Evolutionary conservation across 2,888 invertebrate species (phyloP).

Genomic region (Phalera bucephala): DNA sequence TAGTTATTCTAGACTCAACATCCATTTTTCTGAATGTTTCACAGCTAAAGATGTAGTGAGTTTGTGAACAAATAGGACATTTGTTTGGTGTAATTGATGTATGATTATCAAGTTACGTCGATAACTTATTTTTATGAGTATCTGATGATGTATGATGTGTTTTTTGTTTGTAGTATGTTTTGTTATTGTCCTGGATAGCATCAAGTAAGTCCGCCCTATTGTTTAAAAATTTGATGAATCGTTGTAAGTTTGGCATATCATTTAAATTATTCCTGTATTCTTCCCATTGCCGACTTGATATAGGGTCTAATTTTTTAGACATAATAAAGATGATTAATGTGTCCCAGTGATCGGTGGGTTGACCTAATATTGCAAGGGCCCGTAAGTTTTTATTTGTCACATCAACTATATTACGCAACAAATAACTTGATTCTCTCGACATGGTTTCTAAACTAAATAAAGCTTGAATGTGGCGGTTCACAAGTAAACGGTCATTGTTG

Average conservation of each 20-base stretch:
- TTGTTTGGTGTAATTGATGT: neutral
- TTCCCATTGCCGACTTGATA: conserved; percentile 12
- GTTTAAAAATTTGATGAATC: conserved; percentile 2
- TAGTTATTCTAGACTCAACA: conserved; percentile 4
- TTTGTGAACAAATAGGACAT: conserved; percentile 3
- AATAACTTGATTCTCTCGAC: conserved; percentile 12
- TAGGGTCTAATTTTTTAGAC: conserved; percentile 17
- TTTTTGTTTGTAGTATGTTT: neutral
- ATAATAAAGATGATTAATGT: conserved; percentile 21
- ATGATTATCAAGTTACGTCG: neutral
- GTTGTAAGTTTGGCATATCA: conserved; percentile 1
- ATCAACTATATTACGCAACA: conserved; percentile 17
- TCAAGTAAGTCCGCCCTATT: conserved; percentile 10
- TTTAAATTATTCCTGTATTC: conserved; percentile 7
- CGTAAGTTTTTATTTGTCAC: conserved; percentile 17
- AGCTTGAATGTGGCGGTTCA: conserved; percentile 24
- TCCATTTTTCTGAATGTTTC: conserved; percentile 2
- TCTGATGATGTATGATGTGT: no score
- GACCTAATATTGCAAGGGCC: conserved; percentile 11
- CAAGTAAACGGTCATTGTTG: conserved; percentile 19
- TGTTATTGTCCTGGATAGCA: neutral
- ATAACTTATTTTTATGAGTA: neutral
- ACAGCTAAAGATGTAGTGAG: conserved; percentile 3
- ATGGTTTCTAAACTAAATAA: conserved; percentile 22
- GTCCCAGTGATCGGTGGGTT: conserved; percentile 19